Conservation (phyloP, 2,888 invertebrate genomes). For the Papilio gigon region DNA sequence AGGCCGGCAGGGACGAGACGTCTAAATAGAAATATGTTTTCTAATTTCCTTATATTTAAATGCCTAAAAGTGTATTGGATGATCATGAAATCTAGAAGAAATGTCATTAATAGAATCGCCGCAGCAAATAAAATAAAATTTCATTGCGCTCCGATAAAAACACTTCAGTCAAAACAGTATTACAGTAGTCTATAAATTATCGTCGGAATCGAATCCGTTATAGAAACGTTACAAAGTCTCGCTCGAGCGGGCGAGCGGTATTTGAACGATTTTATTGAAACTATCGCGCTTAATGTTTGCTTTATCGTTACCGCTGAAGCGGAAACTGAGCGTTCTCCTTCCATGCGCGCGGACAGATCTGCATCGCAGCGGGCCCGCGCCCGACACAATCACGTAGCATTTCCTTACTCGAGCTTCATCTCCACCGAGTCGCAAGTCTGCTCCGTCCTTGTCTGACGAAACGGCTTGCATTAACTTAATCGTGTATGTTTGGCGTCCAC, state of each 20-base stretch:
- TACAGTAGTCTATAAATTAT: neutral
- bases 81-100: neutral
- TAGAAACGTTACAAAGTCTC: neutral
- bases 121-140: neutral
- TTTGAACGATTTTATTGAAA: slow-evolving; percentile 19
- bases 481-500: neutral
- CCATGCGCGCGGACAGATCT: neutral
- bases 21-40: neutral
- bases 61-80: no score
- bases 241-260: slow-evolving; percentile 32
- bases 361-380: neutral
- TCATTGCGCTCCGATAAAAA: neutral
- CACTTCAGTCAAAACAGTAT: neutral
- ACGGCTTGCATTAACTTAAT: no score
- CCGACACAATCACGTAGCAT: neutral
- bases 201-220: slow-evolving; percentile 41
- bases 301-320: neutral
- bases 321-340: slow-evolving; percentile 10
- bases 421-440: neutral
- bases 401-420: neutral
- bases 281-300: slow-evolving; percentile 13
- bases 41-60: no score
- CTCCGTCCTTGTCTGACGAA: neutral
- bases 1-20: neutral
- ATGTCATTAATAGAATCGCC: neutral